Evolutionary conservation across 2,113 vertebrate species (phyloP).

Genomic region (Sciurus niger): DNA sequence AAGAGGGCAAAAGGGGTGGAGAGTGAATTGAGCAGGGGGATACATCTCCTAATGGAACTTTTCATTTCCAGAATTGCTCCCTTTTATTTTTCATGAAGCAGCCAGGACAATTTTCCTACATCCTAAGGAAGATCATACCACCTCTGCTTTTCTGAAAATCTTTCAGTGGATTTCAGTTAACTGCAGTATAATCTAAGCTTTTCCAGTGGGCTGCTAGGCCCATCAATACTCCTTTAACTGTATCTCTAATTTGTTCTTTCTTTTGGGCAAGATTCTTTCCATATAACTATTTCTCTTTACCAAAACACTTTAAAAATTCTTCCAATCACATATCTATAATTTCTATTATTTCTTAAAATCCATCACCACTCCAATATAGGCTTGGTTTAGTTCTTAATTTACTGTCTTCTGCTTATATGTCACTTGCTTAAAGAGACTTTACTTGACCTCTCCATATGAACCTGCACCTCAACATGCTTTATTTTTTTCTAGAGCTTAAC

Average conservation of each 20-base stretch:
- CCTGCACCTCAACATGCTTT: background rate
- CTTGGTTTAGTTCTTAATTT: background rate
- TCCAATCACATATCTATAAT: background rate
- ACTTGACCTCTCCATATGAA: background rate
- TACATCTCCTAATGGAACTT: background rate
- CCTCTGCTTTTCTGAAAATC: background rate
- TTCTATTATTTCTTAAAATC: background rate
- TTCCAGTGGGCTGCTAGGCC: background rate
- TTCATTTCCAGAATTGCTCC: background rate
- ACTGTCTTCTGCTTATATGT: background rate
- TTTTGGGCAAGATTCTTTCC: background rate
- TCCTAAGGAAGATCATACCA: background rate
- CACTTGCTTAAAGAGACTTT: background rate
- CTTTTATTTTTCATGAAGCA: constrained; percentile 2
- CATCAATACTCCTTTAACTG: background rate
- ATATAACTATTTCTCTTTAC: background rate
- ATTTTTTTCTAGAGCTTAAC: background rate
- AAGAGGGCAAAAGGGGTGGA: background rate
- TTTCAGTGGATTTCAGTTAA: background rate
- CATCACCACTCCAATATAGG: rapidly evolving
- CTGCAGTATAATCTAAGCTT: background rate
- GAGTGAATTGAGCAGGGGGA: background rate
- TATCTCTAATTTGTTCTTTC: background rate
- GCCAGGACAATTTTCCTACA: background rate
- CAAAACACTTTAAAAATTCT: background rate